Evolutionary conservation across 2,888 invertebrate genomes (phyloP), one percentile per base, ranked within the genome.

Genomic region (Troides aeacus): DNA sequence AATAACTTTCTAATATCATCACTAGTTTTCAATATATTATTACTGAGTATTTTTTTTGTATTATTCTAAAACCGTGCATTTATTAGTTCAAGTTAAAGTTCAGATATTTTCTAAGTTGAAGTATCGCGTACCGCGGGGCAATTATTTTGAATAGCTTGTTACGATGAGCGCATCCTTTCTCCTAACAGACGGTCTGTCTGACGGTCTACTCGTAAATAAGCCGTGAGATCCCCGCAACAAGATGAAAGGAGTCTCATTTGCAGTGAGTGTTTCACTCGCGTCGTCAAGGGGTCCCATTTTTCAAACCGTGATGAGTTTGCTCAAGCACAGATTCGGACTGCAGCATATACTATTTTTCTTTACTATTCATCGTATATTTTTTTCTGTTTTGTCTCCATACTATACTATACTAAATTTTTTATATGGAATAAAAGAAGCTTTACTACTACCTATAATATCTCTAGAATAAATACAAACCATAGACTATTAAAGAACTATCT

Each of bases 211-310:
- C 78, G 82, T 80, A 84, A 83, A 85, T 84, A 85, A 81, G 78
- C 78, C 76, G 77, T 75, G 72, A 74, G 78, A 66, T 63, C 66
- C 66, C 70, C 70, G 66, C 70, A 70, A 70, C 70, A 70, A 70
- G 72, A 79, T 88, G 85, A 88, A 88, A 87, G 85, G 83, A 84
- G 80, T 78, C 84, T 87, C 88, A 88, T 87, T 86, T 87, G 78
- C 81, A 76, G 80, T 77, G 83, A 84, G 84, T 81, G 80, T 80
- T 77, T 81, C 81, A 78, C 79, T 79, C 75, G 77, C 76, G 77
- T 75, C 75, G 74, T 79, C 79, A 82, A 83, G 84, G 79, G 80
- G 80, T 80, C 78, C 78, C 83, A 82, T 87, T 88, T 85, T 85
- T 85, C 79, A 77, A 75, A 74, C 77, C 76, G 73, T 82, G 80